A percentile compares a stretch with the other conserved stretches of the same genome.
Evolutionary conservation across 2,888 invertebrate species (phyloP).

Genomic region (Leuctra nigra): DNA sequence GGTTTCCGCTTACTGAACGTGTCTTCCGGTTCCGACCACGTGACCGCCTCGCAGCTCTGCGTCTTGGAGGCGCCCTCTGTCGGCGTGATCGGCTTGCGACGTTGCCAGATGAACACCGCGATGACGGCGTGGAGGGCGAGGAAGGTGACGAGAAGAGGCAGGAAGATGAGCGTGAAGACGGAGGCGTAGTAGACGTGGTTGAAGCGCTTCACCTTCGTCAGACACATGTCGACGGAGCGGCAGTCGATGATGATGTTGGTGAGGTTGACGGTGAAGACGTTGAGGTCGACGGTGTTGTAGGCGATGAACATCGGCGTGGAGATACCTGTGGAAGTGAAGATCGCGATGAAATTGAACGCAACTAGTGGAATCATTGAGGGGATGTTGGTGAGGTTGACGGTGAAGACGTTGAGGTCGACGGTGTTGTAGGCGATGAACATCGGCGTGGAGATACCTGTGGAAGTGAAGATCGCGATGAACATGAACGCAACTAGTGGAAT

Average conservation of each 20-base stretch:
- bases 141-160: conserved; percentile 29
- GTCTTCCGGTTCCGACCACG: not conserved
- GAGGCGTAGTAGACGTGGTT: conserved; percentile 29
- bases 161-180: conserved; percentile 41
- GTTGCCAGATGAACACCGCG: conserved; percentile 46
- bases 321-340: too few species aligned
- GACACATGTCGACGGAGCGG: conserved; percentile 35
- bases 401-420: conserved; percentile 30
- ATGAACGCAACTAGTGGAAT: too few species aligned
- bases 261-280: conserved; percentile 34
- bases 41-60: not conserved
- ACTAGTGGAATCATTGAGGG: too few species aligned
- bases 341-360: too few species aligned
- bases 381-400: conserved; percentile 32
- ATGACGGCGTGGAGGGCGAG: conserved; percentile 35
- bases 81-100: conserved; percentile 35
- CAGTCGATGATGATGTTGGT: conserved; percentile 26
- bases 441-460: conserved; percentile 41
- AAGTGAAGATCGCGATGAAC: too few species aligned
- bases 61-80: not conserved
- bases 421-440: conserved; percentile 39
- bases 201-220: conserved; percentile 34
- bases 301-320: conserved; percentile 42
- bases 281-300: conserved; percentile 33
- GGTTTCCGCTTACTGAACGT: not conserved